A percentile compares a stretch with the other conserved stretches of the same genome.
phyloP scores from a whole-genome alignment of 2,888 invertebrate species.

The Plusia festucae region DNA sequence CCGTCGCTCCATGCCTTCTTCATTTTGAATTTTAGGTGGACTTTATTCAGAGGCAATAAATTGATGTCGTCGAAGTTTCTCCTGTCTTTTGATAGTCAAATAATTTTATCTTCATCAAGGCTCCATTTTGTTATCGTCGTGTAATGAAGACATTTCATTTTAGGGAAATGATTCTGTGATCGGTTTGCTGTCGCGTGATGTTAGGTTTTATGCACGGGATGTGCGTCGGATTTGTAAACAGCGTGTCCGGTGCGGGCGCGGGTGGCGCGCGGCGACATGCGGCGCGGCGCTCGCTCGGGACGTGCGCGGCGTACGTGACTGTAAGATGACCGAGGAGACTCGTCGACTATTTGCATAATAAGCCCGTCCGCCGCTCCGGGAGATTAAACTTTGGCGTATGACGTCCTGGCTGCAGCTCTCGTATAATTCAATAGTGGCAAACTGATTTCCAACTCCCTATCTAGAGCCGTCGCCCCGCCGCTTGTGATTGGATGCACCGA shows the following conservation, averaged over 20 bases:
- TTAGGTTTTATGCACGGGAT: constrained; percentile 42
- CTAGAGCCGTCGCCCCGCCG: constrained; percentile 63
- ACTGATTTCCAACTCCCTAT: constrained; percentile 83
- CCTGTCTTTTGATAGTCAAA: constrained; percentile 82
- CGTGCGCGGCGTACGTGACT: constrained; percentile 77
- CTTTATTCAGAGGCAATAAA: constrained; percentile 80
- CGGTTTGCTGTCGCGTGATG: constrained; percentile 35
- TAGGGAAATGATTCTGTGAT: constrained; percentile 55
- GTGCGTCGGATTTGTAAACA: constrained; percentile 48
- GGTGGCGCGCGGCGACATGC: constrained; percentile 42
- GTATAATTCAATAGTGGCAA: constrained; percentile 88
- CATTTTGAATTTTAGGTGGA: constrained; percentile 77
- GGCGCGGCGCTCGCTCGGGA: constrained; percentile 36
- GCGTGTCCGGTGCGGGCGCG: constrained; percentile 27
- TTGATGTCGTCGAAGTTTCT: constrained; percentile 79
- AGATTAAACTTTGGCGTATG: constrained; percentile 88
- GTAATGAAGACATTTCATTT: constrained; percentile 73
- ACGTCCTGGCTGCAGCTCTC: constrained; percentile 83
- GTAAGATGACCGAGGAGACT: constrained; percentile 80
- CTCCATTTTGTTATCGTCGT: constrained; percentile 73
- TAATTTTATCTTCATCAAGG: constrained; percentile 82
- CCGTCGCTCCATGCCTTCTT: constrained; percentile 72
- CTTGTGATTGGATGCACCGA: constrained; percentile 80
- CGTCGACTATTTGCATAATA: constrained; percentile 86
- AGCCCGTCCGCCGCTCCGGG: constrained; percentile 83